phyloP scores from a whole-genome alignment of 2,888 invertebrate species.

The Zygaena filipendulae region DNA sequence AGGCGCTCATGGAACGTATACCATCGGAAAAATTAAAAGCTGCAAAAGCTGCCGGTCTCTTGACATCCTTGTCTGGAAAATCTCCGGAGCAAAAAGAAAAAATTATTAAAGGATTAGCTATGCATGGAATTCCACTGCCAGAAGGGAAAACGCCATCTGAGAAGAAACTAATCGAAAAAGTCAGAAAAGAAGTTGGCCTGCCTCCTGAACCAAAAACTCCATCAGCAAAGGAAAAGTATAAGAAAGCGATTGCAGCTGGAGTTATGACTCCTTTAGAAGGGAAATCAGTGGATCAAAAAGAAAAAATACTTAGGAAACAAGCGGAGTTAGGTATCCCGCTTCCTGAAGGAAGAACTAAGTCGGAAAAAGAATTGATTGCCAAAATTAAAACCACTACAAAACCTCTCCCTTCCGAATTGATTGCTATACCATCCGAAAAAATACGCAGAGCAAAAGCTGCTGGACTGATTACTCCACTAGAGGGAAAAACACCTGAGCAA shows the following conservation, averaged over 20 bases:
- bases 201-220: constrained; percentile 16
- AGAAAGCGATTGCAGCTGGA: constrained; percentile 15
- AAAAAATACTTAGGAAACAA: constrained; percentile 21
- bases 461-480: constrained; percentile 9
- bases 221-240: constrained; percentile 14
- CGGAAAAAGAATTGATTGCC: constrained; percentile 18
- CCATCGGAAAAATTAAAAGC: constrained; percentile 16
- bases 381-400: constrained; percentile 11
- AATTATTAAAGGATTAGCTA: constrained; percentile 13
- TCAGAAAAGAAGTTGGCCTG: constrained; percentile 14
- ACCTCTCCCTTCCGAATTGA: no score
- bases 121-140: constrained; percentile 14
- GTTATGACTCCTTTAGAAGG: constrained; percentile 22
- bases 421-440: constrained; percentile 13
- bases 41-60: constrained; percentile 20
- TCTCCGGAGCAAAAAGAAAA: constrained; percentile 13
- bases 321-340: constrained; percentile 21
- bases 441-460: constrained; percentile 8
- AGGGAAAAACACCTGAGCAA: constrained; percentile 19
- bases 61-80: constrained; percentile 17
- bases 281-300: constrained; percentile 22
- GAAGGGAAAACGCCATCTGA: constrained; percentile 11
- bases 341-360: constrained; percentile 19
- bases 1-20: constrained; percentile 3
- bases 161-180: constrained; percentile 17